Evolutionary conservation across 2,113 vertebrate genomes (phyloP), one percentile per base, ranked within the genome.

Genomic region (Clupea harengus): DNA sequence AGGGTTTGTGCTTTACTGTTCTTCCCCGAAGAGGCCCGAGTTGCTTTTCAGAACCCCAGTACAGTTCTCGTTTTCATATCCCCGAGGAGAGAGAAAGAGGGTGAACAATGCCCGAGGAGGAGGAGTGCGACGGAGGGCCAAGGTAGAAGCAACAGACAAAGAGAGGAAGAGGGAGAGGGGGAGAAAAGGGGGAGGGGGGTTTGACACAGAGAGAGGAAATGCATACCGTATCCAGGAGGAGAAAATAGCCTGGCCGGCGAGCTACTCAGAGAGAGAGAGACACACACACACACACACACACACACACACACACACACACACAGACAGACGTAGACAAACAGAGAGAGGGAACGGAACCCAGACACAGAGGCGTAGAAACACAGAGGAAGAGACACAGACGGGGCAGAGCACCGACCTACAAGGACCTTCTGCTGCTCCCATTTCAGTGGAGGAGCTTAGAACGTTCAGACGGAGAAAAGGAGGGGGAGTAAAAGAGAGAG

Each of bases 151-250:
- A 78, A 80, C 45, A 82, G 88, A 91, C 90, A 91, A 91, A 88
- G 88, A 89, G 89, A 89, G 83, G 90, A 86, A 86, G 83, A 85
- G 52, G 49, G 39, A 46, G 78, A 67, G 72, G n/a, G 84, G 67
- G 49, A 84, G 84, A 81, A 86, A 85, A 93, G 94, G 87, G 89
- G 89, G 88, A 91, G 93, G 87, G 93, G 95, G 57, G 91, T 50
- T 81, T 78, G 57, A 64, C 91, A 83, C 82, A 44, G 86, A 18
- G 85, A 82, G 92, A 85, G 88, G 89, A 83, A 93, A 87, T 88
- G 87, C 85, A 90, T 75, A 82, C 84, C 85, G 87, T 89, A 83
- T 89, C 85, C 88, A 90, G 86, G 54, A 83, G 85, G 45, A 81
- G 83, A 88, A 91, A 90, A 91, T 90, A 90, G 85, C 86, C 54